Conservation (phyloP, 2,113 vertebrate genomes). For the Prolemur simus region DNA sequence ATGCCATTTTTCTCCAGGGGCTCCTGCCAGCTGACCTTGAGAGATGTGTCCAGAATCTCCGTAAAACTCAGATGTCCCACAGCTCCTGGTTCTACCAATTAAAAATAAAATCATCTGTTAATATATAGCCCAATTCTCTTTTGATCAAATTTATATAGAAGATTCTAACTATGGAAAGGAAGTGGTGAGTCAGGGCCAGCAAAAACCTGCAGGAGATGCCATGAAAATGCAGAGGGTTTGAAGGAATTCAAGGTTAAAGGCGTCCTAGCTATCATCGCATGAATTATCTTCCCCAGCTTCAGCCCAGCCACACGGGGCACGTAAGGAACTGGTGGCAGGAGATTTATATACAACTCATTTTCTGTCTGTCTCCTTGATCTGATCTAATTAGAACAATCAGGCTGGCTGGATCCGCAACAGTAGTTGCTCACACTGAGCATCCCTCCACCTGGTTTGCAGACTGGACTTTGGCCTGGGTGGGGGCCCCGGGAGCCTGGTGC, state of each 20-base stretch:
- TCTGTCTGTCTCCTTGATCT: slow-evolving; percentile 40
- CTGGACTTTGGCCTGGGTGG: not conserved
- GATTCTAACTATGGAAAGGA: slow-evolving; percentile 26
- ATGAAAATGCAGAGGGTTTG: not conserved
- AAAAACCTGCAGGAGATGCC: slow-evolving; percentile 44
- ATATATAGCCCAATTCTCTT: not conserved
- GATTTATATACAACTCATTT: not conserved
- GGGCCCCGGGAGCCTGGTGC: too few relatives aligned
- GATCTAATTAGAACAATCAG: slow-evolving; percentile 51
- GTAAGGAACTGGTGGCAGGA: not conserved
- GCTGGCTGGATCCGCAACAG: not conserved
- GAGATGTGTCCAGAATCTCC: slow-evolving; percentile 96
- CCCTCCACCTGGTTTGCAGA: fast-evolving
- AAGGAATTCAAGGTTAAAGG: not conserved
- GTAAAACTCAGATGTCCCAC: slow-evolving; percentile 95
- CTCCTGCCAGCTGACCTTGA: slow-evolving; percentile 97
- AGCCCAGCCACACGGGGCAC: not conserved
- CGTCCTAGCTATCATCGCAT: not conserved
- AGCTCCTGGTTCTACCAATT: slow-evolving; percentile 90
- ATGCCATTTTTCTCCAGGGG: slow-evolving; percentile 95
- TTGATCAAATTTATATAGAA: slow-evolving; percentile 26
- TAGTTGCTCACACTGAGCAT: fast-evolving
- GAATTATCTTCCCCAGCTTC: slow-evolving; percentile 41
- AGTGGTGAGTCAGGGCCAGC: not conserved
- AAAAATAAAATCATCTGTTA: slow-evolving; percentile 70